A percentile compares a stretch with the other conserved stretches of the same genome.
These are phyloP conservation scores for Tridacna gigas DNA, from an alignment of 2,888 invertebrate genomes.

Conservation along the genomic window DNA sequence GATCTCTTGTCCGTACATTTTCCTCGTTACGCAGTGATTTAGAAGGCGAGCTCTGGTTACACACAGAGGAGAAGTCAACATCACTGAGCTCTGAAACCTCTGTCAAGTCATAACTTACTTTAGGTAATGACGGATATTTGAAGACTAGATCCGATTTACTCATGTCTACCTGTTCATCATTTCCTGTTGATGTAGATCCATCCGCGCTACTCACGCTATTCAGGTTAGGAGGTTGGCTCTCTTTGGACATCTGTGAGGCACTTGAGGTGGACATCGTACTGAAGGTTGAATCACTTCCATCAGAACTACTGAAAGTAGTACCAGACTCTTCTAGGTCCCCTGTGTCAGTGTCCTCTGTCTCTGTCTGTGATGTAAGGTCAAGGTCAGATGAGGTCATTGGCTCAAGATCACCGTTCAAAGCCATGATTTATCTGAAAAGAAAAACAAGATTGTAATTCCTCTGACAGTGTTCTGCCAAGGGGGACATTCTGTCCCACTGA, in stretches of 20 bases:
- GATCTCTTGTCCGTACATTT: not conserved
- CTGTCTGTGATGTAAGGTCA: slow-evolving; percentile 48
- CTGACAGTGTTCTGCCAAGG: too few relatives aligned
- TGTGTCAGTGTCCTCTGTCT: slow-evolving; percentile 41
- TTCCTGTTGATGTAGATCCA: slow-evolving; percentile 18
- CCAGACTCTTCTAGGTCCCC: slow-evolving; percentile 25
- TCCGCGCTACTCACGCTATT: slow-evolving; percentile 15
- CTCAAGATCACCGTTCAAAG: slow-evolving; percentile 10
- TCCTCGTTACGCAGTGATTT: not conserved
- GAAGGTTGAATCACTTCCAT: not conserved
- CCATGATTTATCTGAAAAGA: slow-evolving; percentile 2
- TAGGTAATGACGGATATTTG: slow-evolving; percentile 7
- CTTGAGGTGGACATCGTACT: slow-evolving; percentile 30
- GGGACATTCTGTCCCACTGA: too few relatives aligned
- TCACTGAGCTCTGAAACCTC: slow-evolving; percentile 56
- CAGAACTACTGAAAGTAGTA: slow-evolving; percentile 27
- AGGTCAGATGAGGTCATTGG: slow-evolving; percentile 37
- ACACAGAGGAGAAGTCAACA: slow-evolving; percentile 20
- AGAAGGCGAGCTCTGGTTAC: not conserved
- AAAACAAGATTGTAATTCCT: not conserved
- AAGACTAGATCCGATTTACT: slow-evolving; percentile 6
- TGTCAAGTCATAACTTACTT: slow-evolving; percentile 43
- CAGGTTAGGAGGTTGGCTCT: not conserved
- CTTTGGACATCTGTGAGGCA: not conserved
- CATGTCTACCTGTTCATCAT: not conserved